Conservation (phyloP, 2,888 invertebrate genomes). For the Noctua pronuba region DNA sequence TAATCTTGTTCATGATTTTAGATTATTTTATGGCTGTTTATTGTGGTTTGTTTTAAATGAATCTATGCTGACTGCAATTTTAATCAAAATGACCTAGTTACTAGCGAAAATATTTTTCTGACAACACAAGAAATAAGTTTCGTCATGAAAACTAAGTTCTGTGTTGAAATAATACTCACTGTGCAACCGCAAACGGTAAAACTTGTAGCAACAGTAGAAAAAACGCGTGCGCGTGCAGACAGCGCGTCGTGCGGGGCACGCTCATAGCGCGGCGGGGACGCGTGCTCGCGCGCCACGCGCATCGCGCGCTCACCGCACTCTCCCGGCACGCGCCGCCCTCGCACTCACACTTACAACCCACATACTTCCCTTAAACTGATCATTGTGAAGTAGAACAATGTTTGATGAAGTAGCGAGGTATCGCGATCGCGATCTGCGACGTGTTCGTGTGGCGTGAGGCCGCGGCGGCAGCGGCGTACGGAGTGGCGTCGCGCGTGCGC, state of each 20-base stretch:
- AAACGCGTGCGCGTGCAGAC: constrained; percentile 72
- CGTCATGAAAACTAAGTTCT: neutral
- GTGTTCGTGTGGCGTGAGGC: constrained; percentile 76
- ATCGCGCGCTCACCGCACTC: constrained; percentile 82
- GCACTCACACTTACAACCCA: constrained; percentile 48
- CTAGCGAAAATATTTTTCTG: neutral
- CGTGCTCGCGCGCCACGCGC: constrained; percentile 78
- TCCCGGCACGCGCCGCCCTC: constrained; percentile 61
- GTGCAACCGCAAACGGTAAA: constrained; percentile 77
- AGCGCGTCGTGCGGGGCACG: constrained; percentile 81
- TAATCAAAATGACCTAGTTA: neutral
- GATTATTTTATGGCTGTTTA: neutral
- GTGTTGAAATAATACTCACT: constrained; percentile 77
- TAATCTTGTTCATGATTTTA: neutral
- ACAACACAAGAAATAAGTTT: constrained; percentile 17
- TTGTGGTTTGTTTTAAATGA: neutral
- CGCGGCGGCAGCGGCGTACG: constrained; percentile 80
- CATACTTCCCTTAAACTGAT: constrained; percentile 43
- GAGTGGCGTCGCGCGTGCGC: constrained; percentile 89
- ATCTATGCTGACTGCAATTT: neutral
- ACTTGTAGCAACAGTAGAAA: constrained; percentile 73
- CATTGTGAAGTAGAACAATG: constrained; percentile 50
- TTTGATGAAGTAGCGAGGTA: constrained; percentile 63
- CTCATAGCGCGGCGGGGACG: constrained; percentile 84
- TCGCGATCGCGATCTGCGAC: constrained; percentile 75